Percentiles rank a stretch among this genome's conserved stretches.
These are phyloP conservation scores for Tangara arthus DNA, from an alignment of 2,797 vertebrate genomes.

Conservation along the genomic window DNA sequence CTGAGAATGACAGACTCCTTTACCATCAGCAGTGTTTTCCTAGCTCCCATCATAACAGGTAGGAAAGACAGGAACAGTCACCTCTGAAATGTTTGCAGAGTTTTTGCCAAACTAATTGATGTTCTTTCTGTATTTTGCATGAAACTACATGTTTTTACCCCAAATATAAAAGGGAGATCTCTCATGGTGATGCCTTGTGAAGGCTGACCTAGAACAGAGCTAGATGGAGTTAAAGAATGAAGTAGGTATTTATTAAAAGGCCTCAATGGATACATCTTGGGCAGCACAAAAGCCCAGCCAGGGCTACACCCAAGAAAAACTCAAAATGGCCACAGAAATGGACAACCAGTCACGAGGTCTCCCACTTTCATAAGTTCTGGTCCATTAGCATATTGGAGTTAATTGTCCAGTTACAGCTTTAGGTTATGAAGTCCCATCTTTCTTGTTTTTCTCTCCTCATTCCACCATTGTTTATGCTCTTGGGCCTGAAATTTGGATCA, in stretches of 20 bases:
- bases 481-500: neutral
- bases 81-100: neutral
- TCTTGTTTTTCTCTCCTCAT: neutral
- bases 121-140: neutral
- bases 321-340: neutral
- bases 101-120: neutral
- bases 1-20: neutral
- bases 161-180: neutral
- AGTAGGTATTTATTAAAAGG: neutral
- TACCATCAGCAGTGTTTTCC: neutral
- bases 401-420: neutral
- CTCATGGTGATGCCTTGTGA: neutral
- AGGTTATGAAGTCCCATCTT: neutral
- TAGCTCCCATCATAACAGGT: neutral
- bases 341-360: accelerated
- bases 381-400: neutral
- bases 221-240: neutral
- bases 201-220: neutral
- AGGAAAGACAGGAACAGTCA: neutral
- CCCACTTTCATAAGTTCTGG: neutral
- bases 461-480: accelerated
- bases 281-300: neutral
- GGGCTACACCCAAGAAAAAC: neutral
- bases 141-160: neutral
- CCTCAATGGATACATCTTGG: neutral